Evolutionary conservation across 1,140 invertebrate genomes (phyloP), one percentile per base, ranked within the genome.

Genomic region (Psilanteris sp.): DNA sequence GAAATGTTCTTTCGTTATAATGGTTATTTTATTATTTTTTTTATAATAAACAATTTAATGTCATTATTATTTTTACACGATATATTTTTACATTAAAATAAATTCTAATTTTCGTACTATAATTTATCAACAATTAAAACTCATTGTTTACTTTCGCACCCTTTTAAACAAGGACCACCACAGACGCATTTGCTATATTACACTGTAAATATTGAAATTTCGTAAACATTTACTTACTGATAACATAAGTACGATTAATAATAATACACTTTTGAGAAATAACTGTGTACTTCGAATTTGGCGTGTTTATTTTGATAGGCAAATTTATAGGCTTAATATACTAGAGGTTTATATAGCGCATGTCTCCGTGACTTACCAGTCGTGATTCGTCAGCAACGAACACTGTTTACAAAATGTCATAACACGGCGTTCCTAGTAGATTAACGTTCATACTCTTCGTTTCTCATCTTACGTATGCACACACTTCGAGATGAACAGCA

Each of bases 271-370:
- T 68, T 68, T 55, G 50, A 62, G 41, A 68, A 62, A 68, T 75
- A 26, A 41, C 3, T 54, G 41, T 32, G 48, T 62, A 50, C 55
- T 67, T 55, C 20, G 31, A 31, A 59, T 36, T 20, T 41, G 32
- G 27, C 20, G 18, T 77, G 78, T 84, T 83, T 83, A 80, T 83
- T 83, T 74, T 71, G 78, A 39, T 68, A 78, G 70, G 67, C 37
- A 54, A 78, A 79, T 83, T 85, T 82, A 79, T 79, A 79, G 77
- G 81, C 79, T 86, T 85, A 84, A 84, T 87, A 85, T 86, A 82
- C 83, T 79, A 77, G 39, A 26, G 48, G 83, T 85, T 86, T 83
- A 84, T 80, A 59, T 73, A 67, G 77, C 71, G 61, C 68, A 61
- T 77, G 74, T 77, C 74, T 66, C 80, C 64, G 59, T 39, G 55